phyloP scores from a whole-genome alignment of 2,888 invertebrate species.

The Sclerodermus sp. region DNA sequence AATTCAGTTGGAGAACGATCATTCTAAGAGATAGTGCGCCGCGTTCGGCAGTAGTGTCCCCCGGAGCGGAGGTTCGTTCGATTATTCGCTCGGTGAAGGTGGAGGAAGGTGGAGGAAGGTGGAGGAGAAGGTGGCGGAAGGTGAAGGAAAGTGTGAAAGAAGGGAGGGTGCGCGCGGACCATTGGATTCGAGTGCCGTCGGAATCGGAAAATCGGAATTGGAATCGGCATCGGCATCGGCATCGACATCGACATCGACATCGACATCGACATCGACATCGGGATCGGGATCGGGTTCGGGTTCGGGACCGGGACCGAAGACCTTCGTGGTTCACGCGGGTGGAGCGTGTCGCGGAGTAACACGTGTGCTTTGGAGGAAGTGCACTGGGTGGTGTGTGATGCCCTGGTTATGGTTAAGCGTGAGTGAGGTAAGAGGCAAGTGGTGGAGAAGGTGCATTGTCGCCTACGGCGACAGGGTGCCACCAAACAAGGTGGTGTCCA shows the following conservation, averaged over 20 bases:
- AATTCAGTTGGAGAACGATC: too few species aligned
- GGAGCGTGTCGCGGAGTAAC: slow-evolving; percentile 4
- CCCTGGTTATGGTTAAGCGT: slow-evolving; percentile 54
- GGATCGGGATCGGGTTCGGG: too few species aligned
- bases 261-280: too few species aligned
- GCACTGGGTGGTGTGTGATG: slow-evolving; percentile 46
- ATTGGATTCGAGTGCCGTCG: slow-evolving; percentile 16
- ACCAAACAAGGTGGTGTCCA: too few species aligned
- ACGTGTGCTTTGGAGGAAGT: slow-evolving; percentile 35
- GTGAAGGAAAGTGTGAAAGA: slow-evolving; percentile 10
- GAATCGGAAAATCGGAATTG: slow-evolving; percentile 15
- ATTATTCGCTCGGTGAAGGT: slow-evolving; percentile 24
- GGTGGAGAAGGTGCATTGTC: slow-evolving; percentile 21
- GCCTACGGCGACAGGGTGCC: too few species aligned
- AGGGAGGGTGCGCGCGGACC: slow-evolving; percentile 22
- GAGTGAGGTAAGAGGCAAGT: slow-evolving; percentile 54
- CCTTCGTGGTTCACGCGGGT: too few species aligned
- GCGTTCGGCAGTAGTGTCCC: too few species aligned
- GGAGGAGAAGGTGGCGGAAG: slow-evolving; percentile 2
- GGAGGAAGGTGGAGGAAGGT: slow-evolving; percentile 28
- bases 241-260: not conserved
- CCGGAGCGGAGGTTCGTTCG: too few species aligned
- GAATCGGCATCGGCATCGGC: slow-evolving; percentile 13
- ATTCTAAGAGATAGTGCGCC: too few species aligned
- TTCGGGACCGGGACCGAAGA: too few species aligned